Evolutionary conservation across 2,113 vertebrate genomes (phyloP), one percentile per base, ranked within the genome.

Genomic region (Eonycteris spelaea): DNA sequence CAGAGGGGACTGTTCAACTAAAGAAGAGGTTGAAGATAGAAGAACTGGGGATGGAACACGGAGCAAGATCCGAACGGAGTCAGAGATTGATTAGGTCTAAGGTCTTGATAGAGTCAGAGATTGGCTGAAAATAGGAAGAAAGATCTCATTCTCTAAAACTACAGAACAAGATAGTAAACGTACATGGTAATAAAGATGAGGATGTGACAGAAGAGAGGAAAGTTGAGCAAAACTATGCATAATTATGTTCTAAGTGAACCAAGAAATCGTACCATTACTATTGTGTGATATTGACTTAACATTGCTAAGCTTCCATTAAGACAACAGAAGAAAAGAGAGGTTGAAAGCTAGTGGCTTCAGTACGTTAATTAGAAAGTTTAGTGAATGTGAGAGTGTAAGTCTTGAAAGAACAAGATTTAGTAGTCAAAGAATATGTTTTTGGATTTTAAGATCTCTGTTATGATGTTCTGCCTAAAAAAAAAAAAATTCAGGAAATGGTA

Each of bases 211-310:
- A 48, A 13, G 33, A 57, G 19, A 85, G 12, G 11, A 35, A 78
- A 73, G 2, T 33, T 68, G 48, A 71, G 26, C 33, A 18, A 87
- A 6, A 71, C 28, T 7, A 38, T 57, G 1, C 7, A 26, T 3
- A 51, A 83, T 35, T 65, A 53, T 86, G 86, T 92, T 82, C 40
- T 38, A 96, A n/a, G 40, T n/a, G 21, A 83, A 40, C 8, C 35
- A 78, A 92, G 33, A 6, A 33, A 33, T 30, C 35, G 5, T 53
- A 7, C 26, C 33, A 1, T 59, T 22, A 51, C 21, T 71, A 7
- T 78, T 75, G 16, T 78, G 30, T 78, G 24, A 40, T 51, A 63
- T 4, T 83, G 61, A 65, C 15, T 78, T 67, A 40, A 48, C 33
- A 67, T 5, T 71, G 40, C 7, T 48, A 26, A 61, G 4, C 43